These are phyloP conservation scores for Malacosoma neustria DNA, from an alignment of 2,888 invertebrate species.

Conservation along the genomic window DNA sequence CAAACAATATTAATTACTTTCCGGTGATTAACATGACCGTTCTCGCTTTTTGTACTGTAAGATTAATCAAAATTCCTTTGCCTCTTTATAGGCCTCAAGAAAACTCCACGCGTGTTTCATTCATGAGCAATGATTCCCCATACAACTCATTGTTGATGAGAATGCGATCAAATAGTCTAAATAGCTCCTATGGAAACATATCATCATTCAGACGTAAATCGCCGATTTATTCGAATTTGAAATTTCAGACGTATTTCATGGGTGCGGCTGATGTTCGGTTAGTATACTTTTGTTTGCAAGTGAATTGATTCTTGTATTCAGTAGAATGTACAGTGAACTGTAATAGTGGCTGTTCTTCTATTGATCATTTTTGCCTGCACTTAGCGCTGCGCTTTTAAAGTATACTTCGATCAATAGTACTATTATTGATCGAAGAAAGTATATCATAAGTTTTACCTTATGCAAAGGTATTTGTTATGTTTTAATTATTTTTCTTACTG, in stretches of 20 bases:
- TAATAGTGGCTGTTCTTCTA: too few relatives aligned
- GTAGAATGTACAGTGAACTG: too few relatives aligned
- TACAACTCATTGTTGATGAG: conserved; percentile 31
- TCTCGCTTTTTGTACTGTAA: not conserved
- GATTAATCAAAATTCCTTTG: not conserved
- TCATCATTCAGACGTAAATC: conserved; percentile 11
- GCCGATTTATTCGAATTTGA: conserved; percentile 14
- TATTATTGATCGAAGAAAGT: too few relatives aligned
- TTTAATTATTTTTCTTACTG: too few relatives aligned
- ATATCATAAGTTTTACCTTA: too few relatives aligned
- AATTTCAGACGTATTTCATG: not conserved
- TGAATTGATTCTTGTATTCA: too few relatives aligned
- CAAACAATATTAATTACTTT: conserved; percentile 9
- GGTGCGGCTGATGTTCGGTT: not conserved
- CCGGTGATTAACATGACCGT: not conserved
- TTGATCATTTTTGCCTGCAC: too few relatives aligned
- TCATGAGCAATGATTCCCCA: conserved; percentile 44
- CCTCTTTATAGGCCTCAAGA: conserved; percentile 21
- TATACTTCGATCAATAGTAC: too few relatives aligned
- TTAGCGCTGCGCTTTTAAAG: too few relatives aligned
- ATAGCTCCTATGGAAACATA: conserved; percentile 8
- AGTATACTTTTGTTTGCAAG: too few relatives aligned
- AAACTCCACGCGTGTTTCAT: conserved; percentile 42
- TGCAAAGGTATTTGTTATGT: too few relatives aligned
- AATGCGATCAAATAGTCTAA: conserved; percentile 20